phyloP scores from a whole-genome alignment of 2,888 invertebrate species.

The Galeruca laticollis region DNA sequence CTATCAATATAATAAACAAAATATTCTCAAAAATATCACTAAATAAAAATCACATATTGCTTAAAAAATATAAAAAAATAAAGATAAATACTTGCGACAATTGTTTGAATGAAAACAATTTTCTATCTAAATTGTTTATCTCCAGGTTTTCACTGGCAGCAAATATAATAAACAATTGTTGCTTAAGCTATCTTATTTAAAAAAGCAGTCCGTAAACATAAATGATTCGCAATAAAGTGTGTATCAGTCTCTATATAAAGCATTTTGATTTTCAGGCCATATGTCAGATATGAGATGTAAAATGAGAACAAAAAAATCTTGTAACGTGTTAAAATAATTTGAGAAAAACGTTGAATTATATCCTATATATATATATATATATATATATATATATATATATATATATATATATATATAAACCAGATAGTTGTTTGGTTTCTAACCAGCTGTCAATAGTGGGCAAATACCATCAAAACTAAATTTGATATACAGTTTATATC shows the following conservation, averaged over 20 bases:
- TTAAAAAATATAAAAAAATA: constrained; percentile 5
- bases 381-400: too few species aligned
- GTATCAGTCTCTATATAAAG: constrained; percentile 32
- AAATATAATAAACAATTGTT: constrained; percentile 6
- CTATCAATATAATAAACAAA: constrained; percentile 17
- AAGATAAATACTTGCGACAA: constrained; percentile 5
- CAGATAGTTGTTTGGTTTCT: too few species aligned
- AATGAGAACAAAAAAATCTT: background rate
- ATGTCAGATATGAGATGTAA: background rate
- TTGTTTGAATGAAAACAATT: background rate
- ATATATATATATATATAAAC: too few species aligned
- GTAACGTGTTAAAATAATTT: too few species aligned
- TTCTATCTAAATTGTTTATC: constrained; percentile 2
- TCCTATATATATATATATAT: too few species aligned
- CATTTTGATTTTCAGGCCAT: background rate
- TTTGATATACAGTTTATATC: too few species aligned
- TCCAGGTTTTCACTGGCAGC: background rate
- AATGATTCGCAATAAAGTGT: constrained; percentile 7
- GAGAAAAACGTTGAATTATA: too few species aligned
- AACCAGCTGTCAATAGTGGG: too few species aligned
- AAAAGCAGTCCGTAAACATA: background rate
- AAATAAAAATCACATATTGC: constrained; percentile 27
- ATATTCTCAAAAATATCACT: constrained; percentile 17
- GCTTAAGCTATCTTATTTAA: background rate
- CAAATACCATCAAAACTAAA: too few species aligned